Percentiles rank a stretch among this genome's conserved stretches.
Evolutionary conservation across 2,797 vertebrate species (phyloP).

Genomic region (Micromesistius poutassou): DNA sequence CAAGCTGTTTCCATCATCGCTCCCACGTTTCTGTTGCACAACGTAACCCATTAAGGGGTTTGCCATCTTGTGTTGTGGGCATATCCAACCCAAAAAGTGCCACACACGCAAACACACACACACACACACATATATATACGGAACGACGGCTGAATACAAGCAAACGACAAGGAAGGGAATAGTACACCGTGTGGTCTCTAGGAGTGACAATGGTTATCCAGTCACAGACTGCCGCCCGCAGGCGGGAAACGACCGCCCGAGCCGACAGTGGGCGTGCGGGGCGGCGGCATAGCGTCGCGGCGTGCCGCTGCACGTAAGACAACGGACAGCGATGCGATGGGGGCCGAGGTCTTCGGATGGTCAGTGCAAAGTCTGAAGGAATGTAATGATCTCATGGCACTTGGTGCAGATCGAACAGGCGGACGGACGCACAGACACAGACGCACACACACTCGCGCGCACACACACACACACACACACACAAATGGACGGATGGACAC

Average conservation of each 20-base stretch:
- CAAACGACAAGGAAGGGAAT: not conserved
- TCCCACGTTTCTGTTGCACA: not conserved
- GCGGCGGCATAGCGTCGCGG: no score
- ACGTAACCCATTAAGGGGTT: not conserved
- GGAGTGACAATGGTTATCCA: not conserved
- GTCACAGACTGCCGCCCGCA: not conserved
- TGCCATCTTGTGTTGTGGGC: not conserved
- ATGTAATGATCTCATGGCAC: slow-evolving; percentile 78
- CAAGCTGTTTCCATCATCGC: not conserved
- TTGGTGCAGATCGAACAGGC: slow-evolving; percentile 69
- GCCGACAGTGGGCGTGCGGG: no score
- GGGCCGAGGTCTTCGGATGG: slow-evolving; percentile 39
- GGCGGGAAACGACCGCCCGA: not conserved
- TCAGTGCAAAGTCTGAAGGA: slow-evolving; percentile 74
- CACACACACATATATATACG: not conserved
- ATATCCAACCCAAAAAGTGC: not conserved
- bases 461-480: slow-evolving; percentile 36
- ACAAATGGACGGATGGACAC: slow-evolving; percentile 9
- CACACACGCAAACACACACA: not conserved
- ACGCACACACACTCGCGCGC: slow-evolving; percentile 45
- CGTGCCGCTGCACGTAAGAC: slow-evolving; percentile 46
- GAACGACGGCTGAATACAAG: not conserved
- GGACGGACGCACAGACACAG: slow-evolving; percentile 19
- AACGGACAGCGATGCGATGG: slow-evolving; percentile 37
- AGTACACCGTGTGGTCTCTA: not conserved